phyloP scores from a whole-genome alignment of 2,797 vertebrate genomes.

The Ctenochaetus hawaiiensis region DNA sequence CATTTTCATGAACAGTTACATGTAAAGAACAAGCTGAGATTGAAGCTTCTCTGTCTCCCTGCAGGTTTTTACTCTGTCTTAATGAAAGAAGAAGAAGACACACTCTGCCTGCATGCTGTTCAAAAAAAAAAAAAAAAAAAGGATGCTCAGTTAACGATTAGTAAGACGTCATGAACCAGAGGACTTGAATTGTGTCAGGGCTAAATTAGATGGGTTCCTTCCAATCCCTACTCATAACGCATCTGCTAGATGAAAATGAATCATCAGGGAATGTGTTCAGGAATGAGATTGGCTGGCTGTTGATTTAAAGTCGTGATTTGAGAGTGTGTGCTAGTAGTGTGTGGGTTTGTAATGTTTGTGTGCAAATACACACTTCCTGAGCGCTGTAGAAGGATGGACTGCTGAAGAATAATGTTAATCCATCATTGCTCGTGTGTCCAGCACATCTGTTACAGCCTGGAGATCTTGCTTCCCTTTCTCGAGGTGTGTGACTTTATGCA shows the following conservation, averaged over 20 bases:
- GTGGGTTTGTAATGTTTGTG: conserved; percentile 26
- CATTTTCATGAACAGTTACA: background rate
- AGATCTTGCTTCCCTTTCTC: conserved; percentile 3
- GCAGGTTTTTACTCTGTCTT: conserved; percentile 21
- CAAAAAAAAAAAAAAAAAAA: conserved; percentile 14
- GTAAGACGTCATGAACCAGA: conserved; percentile 41
- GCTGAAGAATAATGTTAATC: conserved; percentile 30
- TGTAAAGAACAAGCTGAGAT: too few species aligned
- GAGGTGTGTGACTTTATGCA: background rate
- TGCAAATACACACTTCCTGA: conserved; percentile 9
- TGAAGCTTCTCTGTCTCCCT: conserved; percentile 8
- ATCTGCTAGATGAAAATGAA: conserved; percentile 63
- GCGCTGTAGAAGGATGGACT: conserved; percentile 15
- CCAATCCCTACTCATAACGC: conserved; percentile 54
- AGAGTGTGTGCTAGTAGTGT: conserved; percentile 28
- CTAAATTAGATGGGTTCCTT: conserved; percentile 54
- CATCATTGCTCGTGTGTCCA: conserved; percentile 34
- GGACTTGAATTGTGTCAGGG: conserved; percentile 15
- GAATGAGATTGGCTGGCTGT: conserved; percentile 46
- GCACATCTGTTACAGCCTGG: conserved; percentile 20
- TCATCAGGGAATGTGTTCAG: conserved; percentile 30
- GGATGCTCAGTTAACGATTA: conserved; percentile 39
- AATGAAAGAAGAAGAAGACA: conserved; percentile 24
- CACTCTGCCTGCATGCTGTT: conserved; percentile 3
- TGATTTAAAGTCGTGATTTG: conserved; percentile 62